phyloP scores from a whole-genome alignment of 2,888 invertebrate genomes.

The Drosophila phalerata region DNA sequence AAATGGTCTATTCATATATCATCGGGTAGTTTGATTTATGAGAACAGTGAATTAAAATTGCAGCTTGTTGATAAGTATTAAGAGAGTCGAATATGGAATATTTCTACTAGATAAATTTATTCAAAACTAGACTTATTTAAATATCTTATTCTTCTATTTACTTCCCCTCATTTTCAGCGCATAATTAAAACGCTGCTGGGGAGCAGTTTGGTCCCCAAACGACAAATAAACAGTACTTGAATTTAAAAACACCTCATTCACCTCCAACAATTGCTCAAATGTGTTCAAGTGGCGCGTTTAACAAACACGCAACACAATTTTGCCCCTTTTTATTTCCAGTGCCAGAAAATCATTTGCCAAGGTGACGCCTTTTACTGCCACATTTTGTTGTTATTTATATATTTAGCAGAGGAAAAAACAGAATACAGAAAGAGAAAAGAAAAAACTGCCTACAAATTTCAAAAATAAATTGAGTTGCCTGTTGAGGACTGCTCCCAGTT shows the following conservation, averaged over 20 bases:
- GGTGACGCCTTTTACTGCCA: constrained; percentile 79
- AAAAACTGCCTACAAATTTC: constrained; percentile 53
- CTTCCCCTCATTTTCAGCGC: background rate
- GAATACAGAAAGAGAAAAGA: constrained; percentile 16
- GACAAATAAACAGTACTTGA: constrained; percentile 26
- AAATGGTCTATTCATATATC: constrained; percentile 57
- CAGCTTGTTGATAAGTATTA: constrained; percentile 28
- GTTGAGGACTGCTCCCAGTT: constrained; percentile 8
- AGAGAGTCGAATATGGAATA: constrained; percentile 1
- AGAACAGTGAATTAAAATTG: constrained; percentile 38
- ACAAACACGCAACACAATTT: constrained; percentile 55
- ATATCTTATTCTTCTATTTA: background rate
- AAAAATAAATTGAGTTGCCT: constrained; percentile 68
- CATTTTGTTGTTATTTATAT: constrained; percentile 68
- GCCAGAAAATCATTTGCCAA: constrained; percentile 70
- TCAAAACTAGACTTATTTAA: background rate
- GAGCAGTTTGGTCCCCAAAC: constrained; percentile 49
- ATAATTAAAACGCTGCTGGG: constrained; percentile 75
- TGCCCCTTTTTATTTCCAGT: constrained; percentile 45
- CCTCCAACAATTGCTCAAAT: constrained; percentile 34
- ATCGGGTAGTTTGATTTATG: constrained; percentile 56
- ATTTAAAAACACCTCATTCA: constrained; percentile 50
- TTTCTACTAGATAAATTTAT: background rate
- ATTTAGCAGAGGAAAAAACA: constrained; percentile 56
- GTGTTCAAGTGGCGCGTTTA: constrained; percentile 59